Evolutionary conservation across 2,113 vertebrate species (phyloP), one percentile per base, ranked within the genome.

Genomic region (human): DNA sequence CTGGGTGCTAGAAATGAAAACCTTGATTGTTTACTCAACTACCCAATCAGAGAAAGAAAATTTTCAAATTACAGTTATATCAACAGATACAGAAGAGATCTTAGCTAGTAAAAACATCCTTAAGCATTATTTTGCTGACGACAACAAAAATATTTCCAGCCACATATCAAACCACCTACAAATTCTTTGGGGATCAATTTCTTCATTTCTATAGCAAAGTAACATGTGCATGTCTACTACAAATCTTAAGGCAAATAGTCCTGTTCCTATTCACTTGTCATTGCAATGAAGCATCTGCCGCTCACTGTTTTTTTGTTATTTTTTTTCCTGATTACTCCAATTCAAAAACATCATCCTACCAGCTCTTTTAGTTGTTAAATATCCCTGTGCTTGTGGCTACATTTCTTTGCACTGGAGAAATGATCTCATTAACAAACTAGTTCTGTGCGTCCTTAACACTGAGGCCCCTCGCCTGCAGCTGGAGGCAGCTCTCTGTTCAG

Each of bases 401-500:
- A 48, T 86, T 57, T 95, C 68, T 79, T 75, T 68, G 79, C 52
- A 61, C 38, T 64, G 25, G n/a, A 94, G 70, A 97, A 89, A 90
- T 20, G 38, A 81, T 83, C 97, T 96, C 83, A 78, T 72, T 91
- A 88, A 70, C 90, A 92, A 92, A 96, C 83, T 93, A 82, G 75
- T 92, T 87, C 86, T 66, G 80, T 82, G 84, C 16, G n/a, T 93
- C 96, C 96, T 92, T 81, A 35, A 96, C 35, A 13, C 96, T 76
- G 70, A 94, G 88, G 87, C 72, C 95, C 64, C 79, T 97, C 90
- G 95, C 87, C 98, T 98, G 98, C 98, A 98, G 97, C 97, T 97
- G 97, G 84, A 98, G 96, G 98, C 98, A 97, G 98, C 92, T 96
- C 95, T 93, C 43, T 86, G 76, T 87, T 90, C 92, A 85, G 86